These are phyloP conservation scores for Pimephales promelas DNA, from an alignment of 2,113 vertebrate species.

Conservation along the genomic window DNA sequence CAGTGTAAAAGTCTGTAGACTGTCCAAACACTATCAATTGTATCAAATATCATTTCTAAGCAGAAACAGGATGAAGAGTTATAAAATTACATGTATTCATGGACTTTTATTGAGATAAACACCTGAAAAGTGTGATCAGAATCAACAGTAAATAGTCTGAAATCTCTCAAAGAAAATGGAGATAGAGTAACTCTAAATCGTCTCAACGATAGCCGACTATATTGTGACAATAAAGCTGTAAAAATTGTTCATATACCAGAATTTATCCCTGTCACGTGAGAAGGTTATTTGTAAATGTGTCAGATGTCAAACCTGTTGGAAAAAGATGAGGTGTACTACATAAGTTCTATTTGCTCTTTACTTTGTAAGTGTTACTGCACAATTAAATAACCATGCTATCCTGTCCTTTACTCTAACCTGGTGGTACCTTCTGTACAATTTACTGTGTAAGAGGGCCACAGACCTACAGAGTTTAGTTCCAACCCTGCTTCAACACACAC, in stretches of 20 bases:
- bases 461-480: too few relatives aligned
- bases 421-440: background rate
- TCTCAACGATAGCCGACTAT: background rate
- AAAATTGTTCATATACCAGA: background rate
- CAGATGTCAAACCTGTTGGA: conserved; percentile 26
- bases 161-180: background rate
- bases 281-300: conserved; percentile 8
- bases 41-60: too few relatives aligned
- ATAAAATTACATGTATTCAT: background rate
- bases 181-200: background rate
- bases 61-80: background rate
- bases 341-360: background rate
- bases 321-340: conserved; percentile 12
- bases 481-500: too few relatives aligned
- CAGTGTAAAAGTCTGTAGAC: background rate
- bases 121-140: background rate
- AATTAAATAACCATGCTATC: conserved; percentile 1
- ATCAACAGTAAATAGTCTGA: too few relatives aligned
- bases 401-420: background rate
- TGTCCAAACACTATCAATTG: background rate
- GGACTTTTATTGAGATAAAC: background rate
- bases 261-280: background rate
- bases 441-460: too few relatives aligned
- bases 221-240: conserved; percentile 1
- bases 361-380: background rate